phyloP scores from a whole-genome alignment of 2,888 invertebrate species.

The Altica lythri region DNA sequence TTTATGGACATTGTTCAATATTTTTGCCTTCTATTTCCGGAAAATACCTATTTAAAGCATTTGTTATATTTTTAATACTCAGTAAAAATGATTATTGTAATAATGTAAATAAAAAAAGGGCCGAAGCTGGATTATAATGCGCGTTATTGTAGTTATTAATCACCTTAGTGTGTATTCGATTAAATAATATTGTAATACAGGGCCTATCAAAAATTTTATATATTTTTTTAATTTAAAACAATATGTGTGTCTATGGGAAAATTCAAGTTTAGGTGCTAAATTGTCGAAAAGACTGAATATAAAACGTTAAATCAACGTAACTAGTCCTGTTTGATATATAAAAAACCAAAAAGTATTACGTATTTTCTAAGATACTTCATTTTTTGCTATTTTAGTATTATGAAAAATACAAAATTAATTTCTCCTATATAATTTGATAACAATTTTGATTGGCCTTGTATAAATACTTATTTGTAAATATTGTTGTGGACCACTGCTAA shows the following conservation, averaged over 20 bases:
- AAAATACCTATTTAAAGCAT: constrained; percentile 39
- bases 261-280: constrained; percentile 16
- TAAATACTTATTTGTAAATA: constrained; percentile 10
- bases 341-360: no score
- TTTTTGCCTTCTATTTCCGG: constrained; percentile 46
- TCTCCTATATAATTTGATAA: not conserved
- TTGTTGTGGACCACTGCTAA: constrained; percentile 13
- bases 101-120: constrained; percentile 25
- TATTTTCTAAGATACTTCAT: no score
- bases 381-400: no score
- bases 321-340: no score
- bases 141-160: constrained; percentile 7
- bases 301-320: no score
- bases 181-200: constrained; percentile 8
- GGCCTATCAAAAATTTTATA: constrained; percentile 13
- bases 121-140: constrained; percentile 31
- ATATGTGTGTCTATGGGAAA: no score
- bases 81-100: constrained; percentile 26
- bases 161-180: constrained; percentile 7
- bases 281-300: constrained; percentile 16
- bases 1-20: constrained; percentile 44
- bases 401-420: no score
- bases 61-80: constrained; percentile 48
- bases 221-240: no score
- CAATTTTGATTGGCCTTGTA: constrained; percentile 6